Conservation (phyloP, 2,797 vertebrate genomes). For the Brachyalestes nurse region DNA sequence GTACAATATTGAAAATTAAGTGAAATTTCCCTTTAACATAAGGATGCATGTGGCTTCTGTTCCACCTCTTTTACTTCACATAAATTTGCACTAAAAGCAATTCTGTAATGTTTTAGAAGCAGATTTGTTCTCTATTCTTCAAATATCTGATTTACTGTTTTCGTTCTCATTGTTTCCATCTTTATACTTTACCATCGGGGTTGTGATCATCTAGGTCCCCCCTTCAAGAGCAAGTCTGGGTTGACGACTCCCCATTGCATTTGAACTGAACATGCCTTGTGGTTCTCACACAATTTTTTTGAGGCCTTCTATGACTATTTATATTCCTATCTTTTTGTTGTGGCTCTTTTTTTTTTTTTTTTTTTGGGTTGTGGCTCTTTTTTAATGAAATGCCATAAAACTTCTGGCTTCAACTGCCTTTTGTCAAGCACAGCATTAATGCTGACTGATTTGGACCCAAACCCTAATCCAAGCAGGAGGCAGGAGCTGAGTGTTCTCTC, state of each 20-base stretch:
- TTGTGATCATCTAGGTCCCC: neutral
- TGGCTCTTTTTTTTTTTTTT: no score
- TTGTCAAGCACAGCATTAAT: neutral
- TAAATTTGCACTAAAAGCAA: neutral
- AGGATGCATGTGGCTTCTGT: neutral
- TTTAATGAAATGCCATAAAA: neutral
- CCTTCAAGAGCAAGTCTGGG: neutral
- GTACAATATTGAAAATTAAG: no score
- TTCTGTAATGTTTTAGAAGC: neutral
- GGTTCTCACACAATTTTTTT: no score
- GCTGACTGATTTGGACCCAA: neutral
- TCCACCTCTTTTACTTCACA: neutral
- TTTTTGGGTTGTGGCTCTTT: neutral
- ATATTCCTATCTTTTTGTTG: neutral
- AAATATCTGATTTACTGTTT: no score
- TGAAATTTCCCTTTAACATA: no score
- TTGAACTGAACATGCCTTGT: no score
- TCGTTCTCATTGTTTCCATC: neutral
- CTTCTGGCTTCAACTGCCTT: neutral
- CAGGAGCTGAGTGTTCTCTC: neutral
- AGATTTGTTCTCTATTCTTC: no score
- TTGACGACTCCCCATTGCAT: no score
- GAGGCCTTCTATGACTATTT: neutral
- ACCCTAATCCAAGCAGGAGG: neutral
- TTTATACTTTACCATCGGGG: neutral